phyloP scores from a whole-genome alignment of 2,888 invertebrate species.

The Gryllus longicercus region DNA sequence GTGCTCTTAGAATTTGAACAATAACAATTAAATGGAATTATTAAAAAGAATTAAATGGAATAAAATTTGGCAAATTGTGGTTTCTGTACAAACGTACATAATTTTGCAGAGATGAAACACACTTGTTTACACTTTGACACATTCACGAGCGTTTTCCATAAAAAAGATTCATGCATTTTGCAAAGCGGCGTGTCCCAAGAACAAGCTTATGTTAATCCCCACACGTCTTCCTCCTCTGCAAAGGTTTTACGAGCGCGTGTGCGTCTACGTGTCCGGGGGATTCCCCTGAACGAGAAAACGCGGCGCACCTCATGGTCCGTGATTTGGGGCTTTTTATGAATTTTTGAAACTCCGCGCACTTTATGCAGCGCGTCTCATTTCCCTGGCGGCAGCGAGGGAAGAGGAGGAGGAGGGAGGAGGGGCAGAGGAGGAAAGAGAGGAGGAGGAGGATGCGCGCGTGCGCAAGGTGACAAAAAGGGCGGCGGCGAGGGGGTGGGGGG shows the following conservation, averaged over 20 bases:
- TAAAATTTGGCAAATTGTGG: too few species aligned
- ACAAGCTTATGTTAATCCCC: background rate
- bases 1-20: too few species aligned
- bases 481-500: background rate
- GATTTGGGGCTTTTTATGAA: constrained; percentile 17
- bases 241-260: background rate
- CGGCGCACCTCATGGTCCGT: background rate
- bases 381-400: background rate
- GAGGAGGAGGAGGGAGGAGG: background rate
- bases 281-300: too few species aligned
- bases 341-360: background rate
- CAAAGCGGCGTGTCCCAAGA: too few species aligned
- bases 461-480: constrained; percentile 3
- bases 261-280: too few species aligned
- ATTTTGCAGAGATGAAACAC: too few species aligned
- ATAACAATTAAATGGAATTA: too few species aligned
- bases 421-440: background rate
- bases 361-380: constrained; percentile 1
- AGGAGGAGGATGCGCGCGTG: background rate
- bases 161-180: too few species aligned
- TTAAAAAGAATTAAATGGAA: too few species aligned
- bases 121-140: too few species aligned
- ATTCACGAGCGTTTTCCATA: too few species aligned
- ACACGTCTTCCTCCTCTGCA: background rate
- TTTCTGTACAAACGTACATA: too few species aligned